Percentiles rank a stretch among this genome's conserved stretches.
phyloP scores from a whole-genome alignment of 1,140 invertebrate species.

The Drosophila nannoptera region DNA sequence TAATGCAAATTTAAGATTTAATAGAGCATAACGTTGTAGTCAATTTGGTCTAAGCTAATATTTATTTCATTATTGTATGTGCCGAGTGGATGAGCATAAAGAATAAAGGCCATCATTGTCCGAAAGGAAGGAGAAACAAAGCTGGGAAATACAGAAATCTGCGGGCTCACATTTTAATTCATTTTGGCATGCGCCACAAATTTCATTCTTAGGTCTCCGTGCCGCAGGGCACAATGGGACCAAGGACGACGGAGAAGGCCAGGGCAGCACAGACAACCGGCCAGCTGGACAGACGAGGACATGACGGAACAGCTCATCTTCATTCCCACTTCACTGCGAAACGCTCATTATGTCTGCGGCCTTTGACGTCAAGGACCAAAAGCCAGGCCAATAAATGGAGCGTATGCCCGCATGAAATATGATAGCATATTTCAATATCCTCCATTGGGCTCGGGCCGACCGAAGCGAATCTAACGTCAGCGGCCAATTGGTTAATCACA shows the following conservation, averaged over 20 bases:
- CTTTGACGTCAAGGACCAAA: conserved; percentile 47
- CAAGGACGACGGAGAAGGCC: conserved; percentile 43
- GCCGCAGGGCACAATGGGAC: conserved; percentile 44
- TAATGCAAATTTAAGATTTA: conserved; percentile 59
- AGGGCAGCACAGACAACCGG: background rate
- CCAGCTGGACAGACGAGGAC: conserved; percentile 3
- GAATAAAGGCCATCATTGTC: conserved; percentile 58
- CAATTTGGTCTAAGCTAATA: conserved; percentile 73
- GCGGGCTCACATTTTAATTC: conserved; percentile 43
- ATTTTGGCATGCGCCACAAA: conserved; percentile 52
- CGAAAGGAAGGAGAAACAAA: background rate
- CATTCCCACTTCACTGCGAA: conserved; percentile 46
- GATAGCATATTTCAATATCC: conserved; percentile 54
- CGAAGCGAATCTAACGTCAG: conserved; percentile 29
- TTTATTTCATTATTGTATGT: conserved; percentile 71
- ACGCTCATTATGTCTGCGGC: conserved; percentile 43
- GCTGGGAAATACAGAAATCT: conserved; percentile 8
- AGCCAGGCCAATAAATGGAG: conserved; percentile 55
- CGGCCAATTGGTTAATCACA: conserved; percentile 26
- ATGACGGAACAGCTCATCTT: conserved; percentile 27
- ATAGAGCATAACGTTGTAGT: conserved; percentile 71
- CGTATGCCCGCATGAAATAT: conserved; percentile 40
- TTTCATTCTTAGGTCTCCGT: conserved; percentile 35
- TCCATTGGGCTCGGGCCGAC: conserved; percentile 29
- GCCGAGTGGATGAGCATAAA: conserved; percentile 20